These are phyloP conservation scores for Leptatherina wallacei DNA, from an alignment of 2,797 vertebrate species.

Conservation along the genomic window DNA sequence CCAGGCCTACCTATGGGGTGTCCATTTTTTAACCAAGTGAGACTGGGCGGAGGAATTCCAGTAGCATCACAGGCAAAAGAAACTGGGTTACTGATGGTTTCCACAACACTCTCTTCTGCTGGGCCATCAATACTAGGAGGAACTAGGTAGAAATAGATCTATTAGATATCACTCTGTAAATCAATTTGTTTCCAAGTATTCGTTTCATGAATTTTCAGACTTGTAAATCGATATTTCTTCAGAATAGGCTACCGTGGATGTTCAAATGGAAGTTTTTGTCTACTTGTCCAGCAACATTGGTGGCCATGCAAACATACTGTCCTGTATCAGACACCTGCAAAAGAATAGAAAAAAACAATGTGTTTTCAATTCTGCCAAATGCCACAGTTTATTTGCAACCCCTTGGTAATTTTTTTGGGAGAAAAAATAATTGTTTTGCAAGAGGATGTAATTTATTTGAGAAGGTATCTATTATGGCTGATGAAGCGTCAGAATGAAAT, in stretches of 20 bases:
- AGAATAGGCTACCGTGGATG: slow-evolving; percentile 87
- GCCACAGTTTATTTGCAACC: neutral
- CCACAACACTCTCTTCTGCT: slow-evolving; percentile 83
- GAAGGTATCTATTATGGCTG: neutral
- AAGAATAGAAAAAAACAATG: neutral
- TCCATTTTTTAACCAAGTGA: slow-evolving; percentile 92
- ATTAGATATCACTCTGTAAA: neutral
- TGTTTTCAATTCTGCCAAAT: rapidly evolving
- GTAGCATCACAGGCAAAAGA: slow-evolving; percentile 90
- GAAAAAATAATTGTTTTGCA: neutral
- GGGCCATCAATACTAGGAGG: slow-evolving; percentile 91
- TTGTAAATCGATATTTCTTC: neutral
- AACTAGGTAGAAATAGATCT: slow-evolving; percentile 75
- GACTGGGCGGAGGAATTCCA: slow-evolving; percentile 91
- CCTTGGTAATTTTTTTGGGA: neutral
- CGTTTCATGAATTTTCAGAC: neutral
- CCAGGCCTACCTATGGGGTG: slow-evolving; percentile 85
- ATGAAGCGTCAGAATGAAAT: neutral
- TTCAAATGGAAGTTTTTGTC: slow-evolving; percentile 97
- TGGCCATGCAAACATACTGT: slow-evolving; percentile 94
- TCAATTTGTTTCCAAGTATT: neutral
- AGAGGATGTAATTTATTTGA: neutral
- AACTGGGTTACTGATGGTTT: slow-evolving; percentile 90
- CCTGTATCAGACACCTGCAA: slow-evolving; percentile 95
- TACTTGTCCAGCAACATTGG: slow-evolving; percentile 93